Conservation (phyloP, 2,888 invertebrate genomes). For the Drosophila nr. fundita region DNA sequence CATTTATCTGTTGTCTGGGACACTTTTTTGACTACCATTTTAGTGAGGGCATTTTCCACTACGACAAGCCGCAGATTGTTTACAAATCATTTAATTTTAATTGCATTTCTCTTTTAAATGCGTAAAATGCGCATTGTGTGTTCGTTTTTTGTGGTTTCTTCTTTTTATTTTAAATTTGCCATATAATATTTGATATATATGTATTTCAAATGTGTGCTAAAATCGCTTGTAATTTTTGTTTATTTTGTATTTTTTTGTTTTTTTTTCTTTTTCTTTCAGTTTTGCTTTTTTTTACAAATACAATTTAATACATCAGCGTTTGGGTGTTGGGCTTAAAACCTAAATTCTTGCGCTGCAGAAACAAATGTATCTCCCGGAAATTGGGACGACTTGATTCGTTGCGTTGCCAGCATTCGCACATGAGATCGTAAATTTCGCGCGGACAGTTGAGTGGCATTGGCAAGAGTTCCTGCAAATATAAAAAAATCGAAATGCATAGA, state of each 20-base stretch:
- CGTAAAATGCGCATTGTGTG: constrained; percentile 50
- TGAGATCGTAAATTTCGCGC: constrained; percentile 93
- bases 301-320: constrained; percentile 78
- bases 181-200: constrained; percentile 47
- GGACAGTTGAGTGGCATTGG: constrained; percentile 91
- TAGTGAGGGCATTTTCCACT: constrained; percentile 28
- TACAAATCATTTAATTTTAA: constrained; percentile 41
- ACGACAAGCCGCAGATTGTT: constrained; percentile 39
- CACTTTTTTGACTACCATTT: neutral
- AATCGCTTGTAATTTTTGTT: constrained; percentile 46
- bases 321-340: constrained; percentile 85
- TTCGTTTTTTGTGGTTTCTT: constrained; percentile 2
- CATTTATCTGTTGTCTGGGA: neutral
- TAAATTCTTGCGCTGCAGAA: constrained; percentile 91
- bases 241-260: neutral
- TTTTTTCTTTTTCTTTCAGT: neutral
- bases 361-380: constrained; percentile 94
- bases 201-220: constrained; percentile 49
- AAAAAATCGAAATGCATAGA: neutral
- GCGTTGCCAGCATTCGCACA: constrained; percentile 94
- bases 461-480: constrained; percentile 85
- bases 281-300: constrained; percentile 22
- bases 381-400: constrained; percentile 91
- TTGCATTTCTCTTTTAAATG: constrained; percentile 54
- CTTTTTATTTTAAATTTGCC: constrained; percentile 28